Evolutionary conservation across 2,113 vertebrate genomes (phyloP).

Genomic region (Phylloscopus trochilus): DNA sequence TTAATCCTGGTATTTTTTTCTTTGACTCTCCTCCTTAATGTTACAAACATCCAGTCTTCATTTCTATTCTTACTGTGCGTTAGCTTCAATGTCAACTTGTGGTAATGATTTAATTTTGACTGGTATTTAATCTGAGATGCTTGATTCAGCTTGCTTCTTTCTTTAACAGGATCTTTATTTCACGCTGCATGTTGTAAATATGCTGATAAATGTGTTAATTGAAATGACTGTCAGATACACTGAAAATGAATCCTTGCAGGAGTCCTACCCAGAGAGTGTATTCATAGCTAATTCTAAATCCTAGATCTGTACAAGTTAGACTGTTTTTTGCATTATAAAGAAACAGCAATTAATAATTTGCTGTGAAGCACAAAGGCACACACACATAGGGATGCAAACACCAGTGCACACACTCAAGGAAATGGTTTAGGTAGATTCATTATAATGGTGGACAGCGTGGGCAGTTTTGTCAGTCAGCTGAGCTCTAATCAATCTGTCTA

Average conservation of each 20-base stretch:
- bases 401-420: neutral
- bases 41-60: neutral
- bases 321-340: neutral
- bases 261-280: neutral
- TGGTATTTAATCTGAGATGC: neutral
- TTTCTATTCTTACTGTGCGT: neutral
- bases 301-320: neutral
- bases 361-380: neutral
- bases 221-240: constrained; percentile 40
- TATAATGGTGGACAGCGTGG: neutral
- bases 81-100: neutral
- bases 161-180: constrained; percentile 36
- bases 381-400: neutral
- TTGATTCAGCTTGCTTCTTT: constrained; percentile 9
- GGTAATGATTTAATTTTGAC: constrained; percentile 2
- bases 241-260: constrained; percentile 36
- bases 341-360: neutral
- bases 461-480: constrained; percentile 26
- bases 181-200: constrained; percentile 29
- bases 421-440: neutral
- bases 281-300: neutral
- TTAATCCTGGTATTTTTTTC: neutral
- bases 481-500: constrained; percentile 51
- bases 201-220: constrained; percentile 50
- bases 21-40: neutral